These are phyloP conservation scores for Argopecten irradians DNA, from an alignment of 1,140 invertebrate genomes.

Conservation along the genomic window DNA sequence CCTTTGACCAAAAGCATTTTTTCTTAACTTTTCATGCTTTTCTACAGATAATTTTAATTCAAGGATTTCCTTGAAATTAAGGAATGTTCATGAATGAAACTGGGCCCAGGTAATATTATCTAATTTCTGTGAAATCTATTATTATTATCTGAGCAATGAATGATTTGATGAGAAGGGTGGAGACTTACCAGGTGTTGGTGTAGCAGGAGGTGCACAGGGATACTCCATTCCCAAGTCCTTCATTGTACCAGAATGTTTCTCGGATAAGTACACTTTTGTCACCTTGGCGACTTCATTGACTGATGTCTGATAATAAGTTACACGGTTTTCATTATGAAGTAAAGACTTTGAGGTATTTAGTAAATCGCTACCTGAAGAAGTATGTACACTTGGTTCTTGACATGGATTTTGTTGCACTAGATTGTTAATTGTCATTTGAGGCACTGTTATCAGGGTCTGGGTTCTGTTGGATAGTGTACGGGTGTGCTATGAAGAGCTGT, in stretches of 20 bases:
- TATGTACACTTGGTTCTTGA: not conserved
- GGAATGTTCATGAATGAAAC: no score
- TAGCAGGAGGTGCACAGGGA: constrained; percentile 73
- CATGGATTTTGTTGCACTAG: not conserved
- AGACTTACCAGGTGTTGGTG: constrained; percentile 69
- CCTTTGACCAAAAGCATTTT: no score
- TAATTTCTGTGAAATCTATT: no score
- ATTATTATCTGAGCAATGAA: no score
- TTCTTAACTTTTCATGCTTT: no score
- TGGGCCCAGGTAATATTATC: no score
- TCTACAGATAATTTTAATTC: no score
- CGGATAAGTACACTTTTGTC: constrained; percentile 69
- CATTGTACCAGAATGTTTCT: constrained; percentile 67
- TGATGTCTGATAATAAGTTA: not conserved
- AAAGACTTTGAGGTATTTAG: not conserved
- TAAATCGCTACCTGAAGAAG: not conserved
- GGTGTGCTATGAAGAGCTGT: no score
- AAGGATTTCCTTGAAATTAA: no score
- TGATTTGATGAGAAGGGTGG: no score
- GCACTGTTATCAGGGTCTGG: no score
- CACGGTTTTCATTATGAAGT: not conserved
- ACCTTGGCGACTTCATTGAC: constrained; percentile 34
- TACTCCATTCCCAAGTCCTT: constrained; percentile 64
- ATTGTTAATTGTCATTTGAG: not conserved
- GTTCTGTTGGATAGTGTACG: no score